Base-by-base conservation (phyloP, 2,888 invertebrate species). In the Mechanitis messenoides region DNA sequence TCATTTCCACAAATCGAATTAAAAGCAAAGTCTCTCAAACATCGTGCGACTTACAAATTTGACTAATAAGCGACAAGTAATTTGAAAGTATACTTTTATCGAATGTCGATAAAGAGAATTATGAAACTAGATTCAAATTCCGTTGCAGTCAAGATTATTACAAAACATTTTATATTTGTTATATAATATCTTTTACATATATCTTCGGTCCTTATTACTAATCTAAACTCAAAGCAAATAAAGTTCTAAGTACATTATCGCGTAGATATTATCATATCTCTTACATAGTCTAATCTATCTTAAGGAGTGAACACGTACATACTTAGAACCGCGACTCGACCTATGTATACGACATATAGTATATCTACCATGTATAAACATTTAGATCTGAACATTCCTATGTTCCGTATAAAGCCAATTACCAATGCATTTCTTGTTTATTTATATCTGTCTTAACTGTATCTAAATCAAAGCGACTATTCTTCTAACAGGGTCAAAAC, bases 391-490 rank as follows among this genome's bases (percentile, higher is more conserved):
- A 89, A 89, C 88, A 88, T 83, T 76, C 79, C 79, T 85, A 87
- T 85, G 88, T 86, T 85, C 85, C 80, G 73, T 81, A 88, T 91
- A 91, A 91, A 91, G 91, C 91, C 90, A 89, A 88, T 85, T 91
- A 91, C 91, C 91, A 91, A 91, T 91, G 91, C 91, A 90, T 91
- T 83, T 85, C 80, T 80, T 85, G 85, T 86, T 50, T 85, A 86
- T 84, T 84, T 83, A 86, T 87, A 80, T 71, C 76, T 79, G 76
- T 72, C 64, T 69, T 68, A 69, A 69, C 71, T 72, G 75, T 70
- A 64, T 67, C 74, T 76, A 75, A 65, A 66, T 66, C 67, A 66
- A 72, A 72, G 72, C 73, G 67, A 64, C 56, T 50, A 50, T 33
- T n/a, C 47, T 54, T 47, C 47, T 46, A 45, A 55, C 58, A 50